Base-by-base conservation (phyloP, 2,888 invertebrate species). In the Agonopterix heracliana region DNA sequence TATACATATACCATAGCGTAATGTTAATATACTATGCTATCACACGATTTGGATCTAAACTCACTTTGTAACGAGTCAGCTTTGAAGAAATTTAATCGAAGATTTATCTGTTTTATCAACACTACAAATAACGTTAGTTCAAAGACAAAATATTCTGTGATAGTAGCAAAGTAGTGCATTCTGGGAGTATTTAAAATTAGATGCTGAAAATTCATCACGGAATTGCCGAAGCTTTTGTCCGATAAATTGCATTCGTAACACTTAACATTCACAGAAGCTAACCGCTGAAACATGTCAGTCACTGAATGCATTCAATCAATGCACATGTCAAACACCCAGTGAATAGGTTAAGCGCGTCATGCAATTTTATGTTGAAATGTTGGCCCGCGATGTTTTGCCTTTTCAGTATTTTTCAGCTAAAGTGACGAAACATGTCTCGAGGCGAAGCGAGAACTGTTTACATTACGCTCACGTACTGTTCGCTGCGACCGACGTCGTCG, bases 351-450 rank as follows among this genome's bases (percentile, higher is more conserved):
- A 64, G 64, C 66, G 68, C 72, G 64, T 63, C 64, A 58, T 61
- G 68, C 71, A 68, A 72, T 76, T 75, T 68, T 65, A 66, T 66
- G 65, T 62, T 60, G 60, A 64, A 66, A 68, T 64, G 66, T 64
- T 64, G 63, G 60, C 54, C 56, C 60, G 46, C 50, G 47, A 54
- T 68, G 71, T 74, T 68, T 66, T 68, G 73, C 73, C 57, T 56
- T 59, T 57, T 59, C 57, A 53, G 54, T 49, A 51, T 70, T 75
- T 71, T 72, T 69, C 66, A 73, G 68, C 67, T 73, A 78, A 81
- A 81, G 81, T 81, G 81, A 81, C 80, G 77, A 80, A 80, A 80
- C 81, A 80, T 82, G 80, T 81, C 76, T 78, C 61, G 65, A 55
- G 67, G 67, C 66, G 59, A 47, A 53, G 53, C 47, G 55, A 55